phyloP scores from a whole-genome alignment of 2,113 vertebrate species.

The Cinclus mexicanus region DNA sequence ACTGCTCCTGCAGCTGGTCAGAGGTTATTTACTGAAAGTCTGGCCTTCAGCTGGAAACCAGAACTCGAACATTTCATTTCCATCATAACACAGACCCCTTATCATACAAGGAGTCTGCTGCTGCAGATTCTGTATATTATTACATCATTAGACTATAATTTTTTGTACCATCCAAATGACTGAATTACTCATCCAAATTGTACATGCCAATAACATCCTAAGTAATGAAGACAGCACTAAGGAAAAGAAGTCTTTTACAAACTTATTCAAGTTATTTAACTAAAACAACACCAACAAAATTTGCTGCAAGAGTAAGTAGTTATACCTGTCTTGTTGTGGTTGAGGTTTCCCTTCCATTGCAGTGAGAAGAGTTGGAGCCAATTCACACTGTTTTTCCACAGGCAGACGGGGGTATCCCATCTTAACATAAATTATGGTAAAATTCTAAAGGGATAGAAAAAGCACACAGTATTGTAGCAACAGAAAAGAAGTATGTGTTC shows the following conservation, averaged over 20 bases:
- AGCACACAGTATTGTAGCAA: neutral
- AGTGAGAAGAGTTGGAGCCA: slow-evolving; percentile 95
- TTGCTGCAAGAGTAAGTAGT: neutral
- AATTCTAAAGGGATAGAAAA: slow-evolving; percentile 83
- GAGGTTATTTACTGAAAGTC: neutral
- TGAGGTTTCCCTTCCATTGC: slow-evolving; percentile 98
- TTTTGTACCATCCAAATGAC: neutral
- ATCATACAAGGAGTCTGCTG: neutral
- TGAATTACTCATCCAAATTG: neutral
- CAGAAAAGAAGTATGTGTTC: neutral
- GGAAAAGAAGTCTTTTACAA: neutral
- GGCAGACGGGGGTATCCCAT: slow-evolving; percentile 97
- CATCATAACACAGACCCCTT: neutral
- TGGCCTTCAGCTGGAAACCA: neutral
- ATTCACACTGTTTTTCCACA: slow-evolving; percentile 92
- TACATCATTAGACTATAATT: neutral
- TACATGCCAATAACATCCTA: neutral
- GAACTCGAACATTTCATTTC: neutral
- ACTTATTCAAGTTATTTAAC: neutral
- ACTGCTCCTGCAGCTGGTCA: neutral
- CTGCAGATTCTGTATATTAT: neutral
- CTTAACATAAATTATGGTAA: slow-evolving; percentile 99
- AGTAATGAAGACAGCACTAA: neutral
- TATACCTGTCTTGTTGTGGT: slow-evolving; percentile 96
- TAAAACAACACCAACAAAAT: neutral